These are phyloP conservation scores for Papilio aristodemus DNA, from an alignment of 1,140 invertebrate genomes.

Conservation along the genomic window DNA sequence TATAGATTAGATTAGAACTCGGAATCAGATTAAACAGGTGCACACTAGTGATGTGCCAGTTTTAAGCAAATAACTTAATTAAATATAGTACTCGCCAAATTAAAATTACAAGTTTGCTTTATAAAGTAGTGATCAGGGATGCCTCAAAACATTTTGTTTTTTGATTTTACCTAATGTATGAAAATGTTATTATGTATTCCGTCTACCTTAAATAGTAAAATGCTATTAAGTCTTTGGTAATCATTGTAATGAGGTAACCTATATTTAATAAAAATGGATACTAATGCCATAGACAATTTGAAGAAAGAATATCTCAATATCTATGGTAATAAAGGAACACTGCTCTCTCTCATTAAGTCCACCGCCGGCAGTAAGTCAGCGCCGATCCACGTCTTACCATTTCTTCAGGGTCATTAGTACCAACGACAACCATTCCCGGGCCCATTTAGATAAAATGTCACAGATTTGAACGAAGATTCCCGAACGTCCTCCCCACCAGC, in stretches of 20 bases:
- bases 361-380: slow-evolving; percentile 52
- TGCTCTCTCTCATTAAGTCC: slow-evolving; percentile 29
- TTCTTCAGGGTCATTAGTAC: slow-evolving; percentile 76
- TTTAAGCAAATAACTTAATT: not conserved
- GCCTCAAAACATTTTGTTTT: too few relatives aligned
- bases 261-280: too few relatives aligned
- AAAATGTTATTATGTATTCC: too few relatives aligned
- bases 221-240: too few relatives aligned
- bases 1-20: slow-evolving; percentile 39
- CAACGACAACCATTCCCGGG: slow-evolving; percentile 72
- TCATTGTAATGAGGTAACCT: too few relatives aligned
- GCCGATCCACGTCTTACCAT: slow-evolving; percentile 62
- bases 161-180: too few relatives aligned
- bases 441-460: slow-evolving; percentile 80
- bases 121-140: too few relatives aligned
- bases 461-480: slow-evolving; percentile 76
- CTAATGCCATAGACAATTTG: not conserved
- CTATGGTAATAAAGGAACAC: slow-evolving; percentile 25
- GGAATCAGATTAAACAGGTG: slow-evolving; percentile 14
- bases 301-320: not conserved
- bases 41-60: slow-evolving; percentile 7
- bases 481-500: slow-evolving; percentile 35
- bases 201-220: too few relatives aligned
- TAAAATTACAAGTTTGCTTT: too few relatives aligned
- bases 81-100: too few relatives aligned